Base-by-base conservation (phyloP, 2,113 vertebrate genomes). In the Sorex araneus region DNA sequence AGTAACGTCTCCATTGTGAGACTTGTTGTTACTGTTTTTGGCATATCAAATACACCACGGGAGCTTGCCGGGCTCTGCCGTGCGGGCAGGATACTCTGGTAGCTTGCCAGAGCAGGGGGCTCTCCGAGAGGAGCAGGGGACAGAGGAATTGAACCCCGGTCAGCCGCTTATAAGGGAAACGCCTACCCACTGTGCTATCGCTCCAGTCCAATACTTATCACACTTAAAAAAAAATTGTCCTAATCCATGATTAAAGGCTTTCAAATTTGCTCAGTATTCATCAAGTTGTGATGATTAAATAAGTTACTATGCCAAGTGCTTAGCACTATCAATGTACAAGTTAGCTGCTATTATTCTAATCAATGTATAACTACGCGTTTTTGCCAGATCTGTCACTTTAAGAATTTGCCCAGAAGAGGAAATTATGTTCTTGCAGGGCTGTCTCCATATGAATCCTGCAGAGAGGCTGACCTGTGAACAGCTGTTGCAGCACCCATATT, bases 401-500 rank as follows among this genome's bases (percentile, higher is more conserved):
- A 75, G 36, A 47, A 81, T n/a, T 63, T 81, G n/a, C 18, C 32
- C 21, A 64, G 16, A 73, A 57, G 27, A 57, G 45, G 47, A 32
- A 40, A 12, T 73, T 85, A 54, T 89, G 25, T 77, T 79, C 54
- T 23, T 75, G 0, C 27, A 99, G 99, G 98, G 98, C 18, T 99
- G 99, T 92, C 98, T 99, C 77, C 97, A 94, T 57, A 99, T 99
- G 99, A 98, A 99, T 94, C 99, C 99, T 0, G 98, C 97, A 0
- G 98, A 99, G 97, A 98, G 99, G 69, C 97, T 98, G 94, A 98
- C 97, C 0, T 99, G 99, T 28, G 99, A 99, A 96, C 98, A 99
- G 98, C 98, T 99, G 79, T 97, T 99, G 93, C 98, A 98, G 77
- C 99, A 99, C 0, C 97, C 99, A 0, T 99, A 99, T 69, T 99